Base-by-base conservation (phyloP, 2,888 invertebrate genomes). In the Synergus laeviventris region DNA sequence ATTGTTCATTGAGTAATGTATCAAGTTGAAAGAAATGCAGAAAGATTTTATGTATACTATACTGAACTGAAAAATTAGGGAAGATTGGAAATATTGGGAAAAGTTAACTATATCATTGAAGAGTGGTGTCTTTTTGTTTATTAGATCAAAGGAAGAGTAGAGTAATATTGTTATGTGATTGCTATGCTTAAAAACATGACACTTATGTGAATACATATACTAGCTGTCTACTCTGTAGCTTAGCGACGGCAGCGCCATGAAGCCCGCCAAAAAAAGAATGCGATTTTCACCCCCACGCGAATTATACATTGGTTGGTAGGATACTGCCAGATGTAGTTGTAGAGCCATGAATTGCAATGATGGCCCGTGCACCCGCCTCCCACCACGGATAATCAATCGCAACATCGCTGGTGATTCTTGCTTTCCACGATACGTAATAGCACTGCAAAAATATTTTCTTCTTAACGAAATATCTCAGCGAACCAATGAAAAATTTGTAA, bases 331-430 rank as follows among this genome's bases (percentile, higher is more conserved):
- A 87, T 86, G 86, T 84, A 87, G 86, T 87, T 84, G 86, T 84
- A 84, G 84, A 87, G 88, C 88, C 88, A 90, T 91, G 90, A 91
- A 91, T 90, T 87, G 90, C 89, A 89, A 91, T 90, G 89, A 91
- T 88, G 89, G 87, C 85, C 85, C 88, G 87, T 88, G 86, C 88
- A 87, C 84, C 86, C 87, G 85, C 85, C 87, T 81, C 84, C 85
- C 86, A 85, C 84, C 86, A 85, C 87, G 88, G 89, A 91, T 91
- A 91, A 91, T 91, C 90, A 91, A 90, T 91, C 90, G 90, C 89
- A 89, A 90, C 89, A 88, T 88, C 87, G 88, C 87, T 86, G 86
- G 80, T 79, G 80, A 79, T 78, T 79, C 78, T 73, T 75, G 78
- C 78, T 79, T 31, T 74, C 77, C 77, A 60, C 61, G 76, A 79